Evolutionary conservation across 2,797 vertebrate species (phyloP).

Genomic region (Myotis daubentonii): DNA sequence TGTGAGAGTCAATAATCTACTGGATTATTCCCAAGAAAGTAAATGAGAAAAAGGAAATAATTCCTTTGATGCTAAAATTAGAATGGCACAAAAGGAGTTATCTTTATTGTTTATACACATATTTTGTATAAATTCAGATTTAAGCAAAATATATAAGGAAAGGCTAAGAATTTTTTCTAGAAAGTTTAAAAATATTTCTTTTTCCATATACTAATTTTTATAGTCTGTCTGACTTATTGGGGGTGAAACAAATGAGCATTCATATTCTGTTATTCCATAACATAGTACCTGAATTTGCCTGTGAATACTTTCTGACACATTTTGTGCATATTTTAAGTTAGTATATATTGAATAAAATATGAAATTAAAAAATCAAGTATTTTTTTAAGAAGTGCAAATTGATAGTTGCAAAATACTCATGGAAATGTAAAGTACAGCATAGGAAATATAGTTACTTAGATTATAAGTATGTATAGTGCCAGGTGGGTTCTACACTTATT

Average conservation of each 20-base stretch:
- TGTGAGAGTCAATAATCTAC: not conserved
- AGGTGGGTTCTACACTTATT: not conserved
- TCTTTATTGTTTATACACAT: not conserved
- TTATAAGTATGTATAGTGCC: not conserved
- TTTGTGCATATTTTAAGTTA: not conserved
- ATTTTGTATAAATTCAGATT: not conserved
- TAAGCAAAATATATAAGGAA: slow-evolving; percentile 65
- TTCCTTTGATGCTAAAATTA: slow-evolving; percentile 30
- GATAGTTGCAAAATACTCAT: not conserved
- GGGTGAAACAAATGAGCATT: slow-evolving; percentile 29
- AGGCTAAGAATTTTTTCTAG: slow-evolving; percentile 58
- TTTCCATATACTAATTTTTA: not conserved
- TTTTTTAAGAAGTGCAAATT: not conserved
- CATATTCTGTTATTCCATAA: slow-evolving; percentile 53
- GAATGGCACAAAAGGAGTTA: not conserved
- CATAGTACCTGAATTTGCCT: not conserved
- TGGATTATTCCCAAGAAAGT: slow-evolving; percentile 8
- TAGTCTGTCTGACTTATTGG: not conserved
- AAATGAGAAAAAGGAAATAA: not conserved
- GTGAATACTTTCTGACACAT: not conserved
- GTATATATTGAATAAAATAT: not conserved
- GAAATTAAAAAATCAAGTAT: slow-evolving; percentile 23
- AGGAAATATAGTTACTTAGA: not conserved
- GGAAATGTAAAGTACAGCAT: not conserved
- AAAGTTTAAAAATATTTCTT: slow-evolving; percentile 60